Evolutionary conservation across 2,888 invertebrate genomes (phyloP), one percentile per base, ranked within the genome.

Genomic region (Sinhomidia bicolor): DNA sequence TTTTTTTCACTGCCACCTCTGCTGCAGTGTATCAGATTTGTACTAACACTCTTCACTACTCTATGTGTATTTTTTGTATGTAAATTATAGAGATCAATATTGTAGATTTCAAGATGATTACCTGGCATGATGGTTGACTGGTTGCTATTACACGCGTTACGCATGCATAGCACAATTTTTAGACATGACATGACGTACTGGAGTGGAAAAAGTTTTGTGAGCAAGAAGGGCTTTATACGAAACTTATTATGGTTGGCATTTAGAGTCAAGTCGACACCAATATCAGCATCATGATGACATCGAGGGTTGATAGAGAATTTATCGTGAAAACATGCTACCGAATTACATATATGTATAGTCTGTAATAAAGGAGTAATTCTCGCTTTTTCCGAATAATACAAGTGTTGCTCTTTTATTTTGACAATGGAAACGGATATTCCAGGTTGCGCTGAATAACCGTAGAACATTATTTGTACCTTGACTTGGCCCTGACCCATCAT

Each of bases 81-180:
- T 57, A 83, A 83, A 83, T 71, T 44, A 74, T 74, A 29, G 54
- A 51, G 41, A 36, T 84, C 68, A 36, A 68, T 82, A 54, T 2
- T 71, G 54, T 83, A 74, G 74, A 84, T 84, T 84, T 84, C 57
- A 74, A 36, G 57, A 84, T 74, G 57, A 84, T 76, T 76, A 54
- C 51, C 17, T 76, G 51, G 41, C n/a, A 41, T 84, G 74, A 84
- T 29, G 83, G 83, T 74, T 84, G 57, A 68, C 74, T 84, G 74
- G 74, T 20, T 65, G 10, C 17, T 65, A 76, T 29, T 76, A 29
- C 76, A 76, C 32, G 23, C 47, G 51, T 76, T 51, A 54, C 51
- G 54, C 54, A 47, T 74, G 32, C n/a, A 65, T 32, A 65, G 65
- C 32, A 32, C 65, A 65, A 32, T 29, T 54, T 36, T 51, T n/a